Evolutionary conservation across 2,888 invertebrate species (phyloP), one percentile per base, ranked within the genome.

Genomic region (Polietes domitor): DNA sequence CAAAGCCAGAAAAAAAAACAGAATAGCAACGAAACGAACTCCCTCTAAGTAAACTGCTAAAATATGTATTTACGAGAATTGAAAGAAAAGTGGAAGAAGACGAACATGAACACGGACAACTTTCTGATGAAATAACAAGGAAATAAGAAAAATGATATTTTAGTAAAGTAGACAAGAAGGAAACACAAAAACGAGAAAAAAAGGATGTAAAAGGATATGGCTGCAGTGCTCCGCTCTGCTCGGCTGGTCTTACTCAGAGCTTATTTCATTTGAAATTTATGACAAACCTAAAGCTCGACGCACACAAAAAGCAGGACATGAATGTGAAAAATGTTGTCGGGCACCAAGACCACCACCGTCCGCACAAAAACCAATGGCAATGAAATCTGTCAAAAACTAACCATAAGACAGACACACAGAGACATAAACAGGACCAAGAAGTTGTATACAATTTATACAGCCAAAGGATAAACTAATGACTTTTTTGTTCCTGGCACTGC

Each of bases 251-350:
- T 21, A 53, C 68, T 53, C 21, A 55, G 65, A 73, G 43, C 78
- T 81, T 76, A 73, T 81, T 81, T 72, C 26, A 58, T 77, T 68
- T 71, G 21, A 80, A 75, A 85, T 76, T 74, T 85, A 77, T 77
- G 77, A 82, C 73, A 80, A 77, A 58, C 10, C 10, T 58, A n/a
- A 53, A 21, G 21, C n/a, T 10, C 6, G 32, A 37, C 4, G 37
- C 37, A 37, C 6, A 37, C 43, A 43, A 55, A 50, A 63, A 58
- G 2, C 71, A 26, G 47, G 53, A 71, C 37, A 79, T 68, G 24
- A 24, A 53, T 53, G 53, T 53, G 53, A 53, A 21, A 19, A 21
- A 53, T 53, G 21, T 53, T 9, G 21, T 1, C 19, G 21, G 21
- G 7, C 9, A 21, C 9, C 1, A 53, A 37, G 37, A 37, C 37